Percentiles rank a stretch among this genome's conserved stretches.
Conservation (phyloP, 2,888 invertebrate species). For the Papilio elwesi region DNA sequence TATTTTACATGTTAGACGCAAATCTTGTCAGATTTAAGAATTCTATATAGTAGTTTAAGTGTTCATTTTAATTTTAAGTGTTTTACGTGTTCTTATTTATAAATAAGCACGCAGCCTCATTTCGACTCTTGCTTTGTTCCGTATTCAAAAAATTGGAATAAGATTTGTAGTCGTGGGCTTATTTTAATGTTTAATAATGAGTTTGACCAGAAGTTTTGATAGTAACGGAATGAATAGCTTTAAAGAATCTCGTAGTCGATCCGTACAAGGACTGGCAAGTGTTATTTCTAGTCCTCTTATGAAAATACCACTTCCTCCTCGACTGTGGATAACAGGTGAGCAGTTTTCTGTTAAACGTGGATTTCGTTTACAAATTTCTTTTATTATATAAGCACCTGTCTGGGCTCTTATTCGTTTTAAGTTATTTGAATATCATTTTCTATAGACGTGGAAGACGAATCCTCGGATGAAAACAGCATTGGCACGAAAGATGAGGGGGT, state of each 20-base stretch:
- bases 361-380: background rate
- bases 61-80: conserved; percentile 53
- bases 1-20: conserved; percentile 74
- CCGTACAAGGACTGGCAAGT: conserved; percentile 73
- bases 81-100: conserved; percentile 51
- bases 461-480: conserved; percentile 69
- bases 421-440: conserved; percentile 27
- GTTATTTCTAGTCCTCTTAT: conserved; percentile 67
- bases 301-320: conserved; percentile 81
- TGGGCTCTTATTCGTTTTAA: background rate
- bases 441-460: conserved; percentile 75
- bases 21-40: conserved; percentile 74
- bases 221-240: conserved; percentile 50
- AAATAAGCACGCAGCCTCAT: conserved; percentile 56
- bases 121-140: conserved; percentile 68
- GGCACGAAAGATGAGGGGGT: conserved; percentile 65
- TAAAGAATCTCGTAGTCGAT: conserved; percentile 70
- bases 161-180: conserved; percentile 62
- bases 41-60: conserved; percentile 56
- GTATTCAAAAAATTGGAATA: conserved; percentile 65
- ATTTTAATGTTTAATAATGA: conserved; percentile 62
- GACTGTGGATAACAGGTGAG: conserved; percentile 79
- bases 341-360: conserved; percentile 30
- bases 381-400: conserved; percentile 17
- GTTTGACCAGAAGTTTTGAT: conserved; percentile 59